These are phyloP conservation scores for Hepsetus odoe DNA, from an alignment of 2,113 vertebrate genomes.

Conservation along the genomic window DNA sequence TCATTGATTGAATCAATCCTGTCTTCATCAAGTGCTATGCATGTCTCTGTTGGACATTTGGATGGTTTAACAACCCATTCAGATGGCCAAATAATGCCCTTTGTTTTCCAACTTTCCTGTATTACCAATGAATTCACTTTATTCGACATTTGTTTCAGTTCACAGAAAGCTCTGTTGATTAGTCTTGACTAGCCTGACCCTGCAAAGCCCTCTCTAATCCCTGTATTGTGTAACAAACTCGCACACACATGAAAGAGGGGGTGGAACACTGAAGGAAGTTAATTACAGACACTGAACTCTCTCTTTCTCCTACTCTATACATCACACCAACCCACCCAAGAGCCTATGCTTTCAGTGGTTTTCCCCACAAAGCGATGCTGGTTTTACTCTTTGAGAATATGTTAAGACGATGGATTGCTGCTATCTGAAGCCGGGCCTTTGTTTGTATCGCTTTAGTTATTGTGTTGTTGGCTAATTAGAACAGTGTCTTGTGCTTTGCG, in stretches of 20 bases:
- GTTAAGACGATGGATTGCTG: background rate
- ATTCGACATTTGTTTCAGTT: slow-evolving; percentile 43
- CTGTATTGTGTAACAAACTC: slow-evolving; percentile 63
- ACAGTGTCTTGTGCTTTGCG: slow-evolving; percentile 18
- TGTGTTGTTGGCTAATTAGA: slow-evolving; percentile 45
- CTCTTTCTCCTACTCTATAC: slow-evolving; percentile 50
- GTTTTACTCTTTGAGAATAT: background rate
- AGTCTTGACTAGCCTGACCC: slow-evolving; percentile 49
- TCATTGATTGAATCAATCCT: slow-evolving; percentile 6
- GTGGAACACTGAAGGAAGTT: slow-evolving; percentile 60
- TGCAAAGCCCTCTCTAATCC: slow-evolving; percentile 58
- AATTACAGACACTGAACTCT: slow-evolving; percentile 59
- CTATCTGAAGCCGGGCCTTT: background rate
- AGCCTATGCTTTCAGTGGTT: slow-evolving; percentile 48
- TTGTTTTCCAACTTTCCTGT: slow-evolving; percentile 20
- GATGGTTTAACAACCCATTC: slow-evolving; percentile 21
- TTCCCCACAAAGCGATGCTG: background rate
- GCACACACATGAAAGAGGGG: slow-evolving; percentile 51
- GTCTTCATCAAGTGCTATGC: background rate
- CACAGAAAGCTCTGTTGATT: slow-evolving; percentile 50
- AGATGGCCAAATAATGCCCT: slow-evolving; percentile 23
- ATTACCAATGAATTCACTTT: slow-evolving; percentile 31
- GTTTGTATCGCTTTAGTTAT: slow-evolving; percentile 51
- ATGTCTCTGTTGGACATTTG: slow-evolving; percentile 5
- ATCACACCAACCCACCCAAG: slow-evolving; percentile 56